Conservation (phyloP, 2,113 vertebrate genomes). For the Scomber scombrus region DNA sequence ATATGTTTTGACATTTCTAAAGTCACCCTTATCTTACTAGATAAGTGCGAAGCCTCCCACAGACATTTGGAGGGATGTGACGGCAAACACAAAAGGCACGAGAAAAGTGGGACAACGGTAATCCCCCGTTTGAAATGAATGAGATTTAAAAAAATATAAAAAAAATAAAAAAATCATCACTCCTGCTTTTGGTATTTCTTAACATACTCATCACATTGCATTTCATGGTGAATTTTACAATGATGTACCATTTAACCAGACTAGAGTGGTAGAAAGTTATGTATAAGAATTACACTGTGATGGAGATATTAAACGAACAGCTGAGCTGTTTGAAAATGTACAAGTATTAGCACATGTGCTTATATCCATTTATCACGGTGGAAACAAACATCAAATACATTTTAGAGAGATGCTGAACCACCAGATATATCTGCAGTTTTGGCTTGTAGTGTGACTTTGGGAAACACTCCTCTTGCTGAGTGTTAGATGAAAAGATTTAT, state of each 20-base stretch:
- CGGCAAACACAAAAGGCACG: slow-evolving; percentile 46
- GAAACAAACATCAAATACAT: slow-evolving; percentile 14
- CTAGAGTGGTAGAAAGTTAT: slow-evolving; percentile 10
- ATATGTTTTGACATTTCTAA: slow-evolving; percentile 40
- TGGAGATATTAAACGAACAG: slow-evolving; percentile 3
- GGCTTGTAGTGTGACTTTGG: not conserved
- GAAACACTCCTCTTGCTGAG: not conserved
- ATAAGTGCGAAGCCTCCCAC: slow-evolving; percentile 32
- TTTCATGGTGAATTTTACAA: slow-evolving; percentile 39
- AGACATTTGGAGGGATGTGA: slow-evolving; percentile 44
- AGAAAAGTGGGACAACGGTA: slow-evolving; percentile 63
- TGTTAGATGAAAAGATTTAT: too few relatives aligned
- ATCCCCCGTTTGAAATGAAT: slow-evolving; percentile 58
- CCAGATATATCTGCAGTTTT: not conserved
- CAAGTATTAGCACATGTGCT: not conserved
- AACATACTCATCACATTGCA: slow-evolving; percentile 15
- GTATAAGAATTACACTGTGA: slow-evolving; percentile 17
- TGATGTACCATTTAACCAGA: slow-evolving; percentile 23
- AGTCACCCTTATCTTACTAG: slow-evolving; percentile 26
- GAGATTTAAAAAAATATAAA: slow-evolving; percentile 35
- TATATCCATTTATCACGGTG: not conserved
- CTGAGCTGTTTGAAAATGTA: not conserved
- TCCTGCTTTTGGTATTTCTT: slow-evolving; percentile 37
- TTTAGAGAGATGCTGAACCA: not conserved
- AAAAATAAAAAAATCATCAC: slow-evolving; percentile 16